These are phyloP conservation scores for Leptopilina boulardi DNA, from an alignment of 1,140 invertebrate genomes.

Conservation along the genomic window DNA sequence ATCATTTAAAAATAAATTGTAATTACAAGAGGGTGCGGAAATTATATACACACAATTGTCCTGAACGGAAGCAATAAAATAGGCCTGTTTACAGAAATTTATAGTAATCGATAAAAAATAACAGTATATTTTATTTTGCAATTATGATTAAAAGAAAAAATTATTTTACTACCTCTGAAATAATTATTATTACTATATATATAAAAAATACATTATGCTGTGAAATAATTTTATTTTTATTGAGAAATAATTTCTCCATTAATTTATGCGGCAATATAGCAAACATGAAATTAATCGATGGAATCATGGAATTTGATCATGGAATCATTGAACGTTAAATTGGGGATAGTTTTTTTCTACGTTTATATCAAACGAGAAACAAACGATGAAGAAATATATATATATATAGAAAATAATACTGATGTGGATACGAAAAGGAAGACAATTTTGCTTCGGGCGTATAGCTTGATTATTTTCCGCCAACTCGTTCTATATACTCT, in stretches of 20 bases:
- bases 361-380: background rate
- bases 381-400: slow-evolving; percentile 48
- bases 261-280: too few relatives aligned
- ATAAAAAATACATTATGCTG: too few relatives aligned
- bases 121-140: background rate
- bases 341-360: too few relatives aligned
- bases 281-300: too few relatives aligned
- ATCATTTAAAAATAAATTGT: too few relatives aligned
- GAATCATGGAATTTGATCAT: too few relatives aligned
- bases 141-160: too few relatives aligned
- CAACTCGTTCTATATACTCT: slow-evolving; percentile 76
- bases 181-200: too few relatives aligned
- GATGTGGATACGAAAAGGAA: slow-evolving; percentile 57
- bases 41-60: background rate
- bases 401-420: slow-evolving; percentile 50
- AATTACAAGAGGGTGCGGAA: background rate
- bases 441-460: slow-evolving; percentile 73
- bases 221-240: too few relatives aligned
- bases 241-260: too few relatives aligned
- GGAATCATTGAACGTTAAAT: too few relatives aligned
- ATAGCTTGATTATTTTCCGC: slow-evolving; percentile 77
- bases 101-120: background rate
- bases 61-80: background rate
- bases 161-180: too few relatives aligned
- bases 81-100: background rate